Base-by-base conservation (phyloP, 2,888 invertebrate genomes). In the Harpagoxenus sublaevis region DNA sequence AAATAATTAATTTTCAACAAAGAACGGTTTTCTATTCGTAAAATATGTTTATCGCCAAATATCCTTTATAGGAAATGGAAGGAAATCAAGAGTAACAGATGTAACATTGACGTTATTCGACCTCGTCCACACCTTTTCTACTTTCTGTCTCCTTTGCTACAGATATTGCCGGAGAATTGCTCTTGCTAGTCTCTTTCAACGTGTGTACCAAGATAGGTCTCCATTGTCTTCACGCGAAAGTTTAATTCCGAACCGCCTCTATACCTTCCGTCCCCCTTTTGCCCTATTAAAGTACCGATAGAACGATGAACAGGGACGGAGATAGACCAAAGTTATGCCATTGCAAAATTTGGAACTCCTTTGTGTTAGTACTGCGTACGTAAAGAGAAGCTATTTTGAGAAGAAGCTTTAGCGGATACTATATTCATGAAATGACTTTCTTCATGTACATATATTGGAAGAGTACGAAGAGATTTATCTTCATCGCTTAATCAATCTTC, bases 221-320 rank as follows among this genome's bases (percentile, higher is more conserved):
- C 86, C 89, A 92, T 92, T 92, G 92, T 92, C 91, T 87, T 87
- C 84, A 35, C 66, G 75, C 89, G 87, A 92, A 92, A 92, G 91
- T 92, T 92, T 92, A 92, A 92, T 92, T 91, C 90, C 88, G 86
- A 83, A 84, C 90, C 79, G 83, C 66, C 87, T 68, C 85, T 51
- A 53, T 51, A 53, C 68, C 65, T 84, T 88, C 86, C 83, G 48
- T 66, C 71, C 48, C 68, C 84, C 86, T 86, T 90, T 85, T 81
- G 35, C 23, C 78, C 88, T 70, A 77, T 84, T 81, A 84, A 89
- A 89, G 88, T 85, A 84, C 87, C 90, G 86, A 90, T 90, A 85
- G 90, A 88, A 92, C 92, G 91, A 92, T 91, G 92, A 90, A 89
- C 85, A 70, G 83, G 83, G 88, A 88, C 84, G 81, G 55, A 71